phyloP scores from a whole-genome alignment of 1,140 invertebrate species.

The Temnothorax nylanderi region DNA sequence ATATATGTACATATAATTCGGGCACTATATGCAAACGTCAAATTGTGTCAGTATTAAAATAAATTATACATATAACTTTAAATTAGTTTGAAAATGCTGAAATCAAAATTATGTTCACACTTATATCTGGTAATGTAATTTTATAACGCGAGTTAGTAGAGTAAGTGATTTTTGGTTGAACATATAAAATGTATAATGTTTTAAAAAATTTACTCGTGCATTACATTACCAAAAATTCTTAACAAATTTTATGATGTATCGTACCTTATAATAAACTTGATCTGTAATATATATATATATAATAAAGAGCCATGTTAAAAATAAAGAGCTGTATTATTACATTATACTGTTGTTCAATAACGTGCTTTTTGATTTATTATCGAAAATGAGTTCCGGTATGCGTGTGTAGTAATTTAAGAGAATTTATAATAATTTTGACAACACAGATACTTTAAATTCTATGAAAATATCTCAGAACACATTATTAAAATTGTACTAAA shows the following conservation, averaged over 20 bases:
- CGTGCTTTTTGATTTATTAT: neutral
- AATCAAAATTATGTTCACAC: slow-evolving; percentile 11
- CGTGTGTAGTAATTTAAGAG: neutral
- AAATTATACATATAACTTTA: neutral
- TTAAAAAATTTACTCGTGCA: neutral
- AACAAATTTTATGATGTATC: neutral
- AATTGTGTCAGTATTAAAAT: slow-evolving; percentile 11
- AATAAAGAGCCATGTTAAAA: neutral
- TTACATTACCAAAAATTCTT: neutral
- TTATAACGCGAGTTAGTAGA: neutral
- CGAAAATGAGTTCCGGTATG: neutral
- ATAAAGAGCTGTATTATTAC: slow-evolving; percentile 17
- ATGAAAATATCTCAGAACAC: neutral
- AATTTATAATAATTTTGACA: slow-evolving; percentile 26
- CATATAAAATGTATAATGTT: neutral
- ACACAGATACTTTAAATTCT: neutral
- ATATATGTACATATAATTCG: slow-evolving; percentile 13
- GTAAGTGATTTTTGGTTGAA: too few relatives aligned
- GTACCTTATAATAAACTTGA: neutral
- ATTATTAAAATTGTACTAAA: slow-evolving; percentile 33
- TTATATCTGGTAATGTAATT: slow-evolving; percentile 10
- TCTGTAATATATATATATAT: neutral
- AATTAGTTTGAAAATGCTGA: slow-evolving; percentile 4
- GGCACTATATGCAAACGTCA: slow-evolving; percentile 2
- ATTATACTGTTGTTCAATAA: neutral